A percentile compares a stretch with the other conserved stretches of the same genome.
phyloP scores from a whole-genome alignment of 2,888 invertebrate genomes.

The Leptinotarsa juncta region DNA sequence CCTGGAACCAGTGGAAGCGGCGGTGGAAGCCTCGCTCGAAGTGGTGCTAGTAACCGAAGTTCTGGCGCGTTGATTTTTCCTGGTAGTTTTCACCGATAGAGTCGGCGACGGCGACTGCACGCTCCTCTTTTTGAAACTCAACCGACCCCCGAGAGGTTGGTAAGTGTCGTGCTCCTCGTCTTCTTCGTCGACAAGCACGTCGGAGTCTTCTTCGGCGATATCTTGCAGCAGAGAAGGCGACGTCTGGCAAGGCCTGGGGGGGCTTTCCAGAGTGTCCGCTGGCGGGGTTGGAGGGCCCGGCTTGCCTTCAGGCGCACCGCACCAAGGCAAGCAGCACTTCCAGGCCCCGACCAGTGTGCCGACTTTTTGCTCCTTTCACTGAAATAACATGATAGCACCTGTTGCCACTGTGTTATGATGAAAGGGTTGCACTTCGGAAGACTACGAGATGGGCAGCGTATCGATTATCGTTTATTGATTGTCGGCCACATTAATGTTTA shows the following conservation, averaged over 20 bases:
- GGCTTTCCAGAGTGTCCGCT: slow-evolving; percentile 60
- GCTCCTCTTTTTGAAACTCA: slow-evolving; percentile 30
- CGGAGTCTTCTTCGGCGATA: slow-evolving; percentile 85
- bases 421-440: slow-evolving; percentile 8
- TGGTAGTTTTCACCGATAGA: slow-evolving; percentile 70
- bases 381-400: slow-evolving; percentile 52
- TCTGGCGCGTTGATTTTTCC: slow-evolving; percentile 66
- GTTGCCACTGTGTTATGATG: slow-evolving; percentile 37
- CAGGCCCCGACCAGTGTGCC: slow-evolving; percentile 81
- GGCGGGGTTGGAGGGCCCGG: slow-evolving; percentile 57
- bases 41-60: slow-evolving; percentile 56
- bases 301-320: slow-evolving; percentile 75
- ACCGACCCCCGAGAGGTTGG: slow-evolving; percentile 59
- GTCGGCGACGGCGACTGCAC: slow-evolving; percentile 69
- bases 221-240: slow-evolving; percentile 78
- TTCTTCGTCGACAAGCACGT: slow-evolving; percentile 56
- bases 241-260: slow-evolving; percentile 54
- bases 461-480: slow-evolving; percentile 57
- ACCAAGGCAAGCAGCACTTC: slow-evolving; percentile 87
- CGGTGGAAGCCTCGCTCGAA: slow-evolving; percentile 63
- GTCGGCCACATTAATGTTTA: slow-evolving; percentile 40
- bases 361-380: slow-evolving; percentile 49
- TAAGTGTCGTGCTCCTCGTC: slow-evolving; percentile 61
- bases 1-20: slow-evolving; percentile 68
- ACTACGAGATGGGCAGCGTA: slow-evolving; percentile 37